Base-by-base conservation (phyloP, 2,113 vertebrate genomes). In the Xyrauchen texanus region DNA sequence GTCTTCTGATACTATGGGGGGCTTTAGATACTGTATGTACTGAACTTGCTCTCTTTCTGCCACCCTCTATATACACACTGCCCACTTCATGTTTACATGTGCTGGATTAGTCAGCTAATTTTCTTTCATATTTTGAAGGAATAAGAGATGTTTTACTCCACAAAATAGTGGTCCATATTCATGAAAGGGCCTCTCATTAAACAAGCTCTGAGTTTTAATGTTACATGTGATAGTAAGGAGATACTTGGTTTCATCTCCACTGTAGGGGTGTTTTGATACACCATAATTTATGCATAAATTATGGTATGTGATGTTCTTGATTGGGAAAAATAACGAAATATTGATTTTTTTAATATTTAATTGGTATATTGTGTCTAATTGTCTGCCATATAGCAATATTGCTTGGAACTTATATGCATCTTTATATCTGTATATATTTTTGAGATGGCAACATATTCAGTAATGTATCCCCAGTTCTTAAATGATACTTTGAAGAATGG, bases 1-100 rank as follows among this genome's bases (percentile, higher is more conserved):
- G 82, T 98, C 97, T 65, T 98, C 96, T 0, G 95, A 98, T 85
- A 96, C 92, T 83, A 93, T 94, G 80, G 95, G 93, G 75, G 94
- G 95, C 81, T 85, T 83, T 65, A 84, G 79, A 84, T 87, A 86
- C 57, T 71, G 84, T 87, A 49, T 51, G 85, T 82, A 2, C 68
- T 60, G 52, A 44, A 44, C 51, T 46, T 11, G 4, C 49, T 65
- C 11, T 46, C 63, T 44, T n/a, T 34, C 21, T 3, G 21, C 21
- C 21, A 34, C 21, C 3, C 21, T 34, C 21, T 34, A 34, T 34
- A 34, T 34, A 34, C 21, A 4, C 34, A 21, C 11, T 0, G 7
- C 46, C 44, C 6, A 34, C 21, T 34, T 34, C 21, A 3, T 58
- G 5, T 15, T 10, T 58, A 3, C 4, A 58, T 58, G 6, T 58